Evolutionary conservation across 92 coral and sea anemone species (phyloP), one percentile per base, ranked within the genome.

Genomic region (Bergia puertoricense): DNA sequence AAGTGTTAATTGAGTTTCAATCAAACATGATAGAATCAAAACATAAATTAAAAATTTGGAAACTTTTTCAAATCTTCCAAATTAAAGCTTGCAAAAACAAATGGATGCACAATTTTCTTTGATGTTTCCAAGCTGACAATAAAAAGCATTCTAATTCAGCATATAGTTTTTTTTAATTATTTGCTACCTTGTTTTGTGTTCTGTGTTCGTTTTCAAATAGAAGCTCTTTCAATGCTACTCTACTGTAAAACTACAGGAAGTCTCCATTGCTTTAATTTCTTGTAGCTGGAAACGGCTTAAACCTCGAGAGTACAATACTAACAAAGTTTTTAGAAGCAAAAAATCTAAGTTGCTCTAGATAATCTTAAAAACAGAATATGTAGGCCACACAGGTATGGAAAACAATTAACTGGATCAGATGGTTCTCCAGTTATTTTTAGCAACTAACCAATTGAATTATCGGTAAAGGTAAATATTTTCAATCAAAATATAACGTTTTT

Each of bases 381-480:
- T 15, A 75, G 79, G 46, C 51, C 45, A 75, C 50, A 40, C 79
- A 62, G 8, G 69, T 62, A 16, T 62, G 79, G 23, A 42, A 10
- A 75, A 42, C 50, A 75, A 72, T 72, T 30, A 54, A 62, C 69
- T 18, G 0, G 69, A 62, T 23, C 69, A 22, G 69, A 62, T 62
- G 20, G 8, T 80, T 23, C 66, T 80, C 43, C 38, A 82, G 20
- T 82, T 82, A 22, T 23, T 16, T 43, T 67, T 57, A 67, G 48
- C 16, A 62, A 66, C 45, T 15, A 40, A 23, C 80, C 54, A 23
- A 69, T 84, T 37, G 77, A 69, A 50, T 30, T 65, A n/a, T 38
- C 9, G 14, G 45, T 20, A 37, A 68, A 84, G 46, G 54, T 69
- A 84, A 84, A 71, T 71, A 48, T 69, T 83, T 68, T 84, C 46